Evolutionary conservation across 2,888 invertebrate species (phyloP), one percentile per base, ranked within the genome.

Genomic region (Seira ritae): DNA sequence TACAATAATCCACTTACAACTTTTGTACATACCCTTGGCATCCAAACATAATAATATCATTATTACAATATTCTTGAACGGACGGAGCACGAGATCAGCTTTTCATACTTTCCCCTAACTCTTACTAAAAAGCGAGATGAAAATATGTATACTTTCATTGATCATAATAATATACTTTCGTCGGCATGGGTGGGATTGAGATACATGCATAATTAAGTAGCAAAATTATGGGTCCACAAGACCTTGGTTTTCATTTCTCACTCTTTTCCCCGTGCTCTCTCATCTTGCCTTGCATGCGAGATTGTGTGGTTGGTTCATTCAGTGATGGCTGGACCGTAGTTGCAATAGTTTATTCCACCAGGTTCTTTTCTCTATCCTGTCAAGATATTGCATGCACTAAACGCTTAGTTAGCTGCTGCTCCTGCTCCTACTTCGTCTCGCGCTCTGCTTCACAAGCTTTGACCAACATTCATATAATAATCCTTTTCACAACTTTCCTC

Each of bases 181-280:
- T 1, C 15, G 55, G 71, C 37, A 22, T 71, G 76, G 81, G 81
- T 76, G 76, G 81, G 76, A 82, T 82, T 76, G 76, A 76, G 76
- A 82, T 82, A 82, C 81, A 82, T 82, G 81, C 81, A 82, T 82
- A 82, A 82, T 82, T 82, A 82, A 82, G 81, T 76, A 82, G 81
- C 67, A 71, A 82, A 82, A 82, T 82, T 82, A 82, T 82, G 81
- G 76, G 81, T 82, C 81, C 81, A 82, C 81, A 82, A 82, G 81
- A 82, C 81, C 81, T 82, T 82, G 81, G 81, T 82, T 82, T 82
- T 82, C 81, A 82, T 71, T 76, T 82, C 75, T 76, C 76, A 65
- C 55, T 79, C 20, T 71, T 67, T 46, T 31, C 31, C n/a, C n/a
- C 8, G 31, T 31, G 31, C 31, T 31, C 31, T 31, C 31, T n/a